Conservation (phyloP, 2,113 vertebrate genomes). For the Pterocles burchelli region DNA sequence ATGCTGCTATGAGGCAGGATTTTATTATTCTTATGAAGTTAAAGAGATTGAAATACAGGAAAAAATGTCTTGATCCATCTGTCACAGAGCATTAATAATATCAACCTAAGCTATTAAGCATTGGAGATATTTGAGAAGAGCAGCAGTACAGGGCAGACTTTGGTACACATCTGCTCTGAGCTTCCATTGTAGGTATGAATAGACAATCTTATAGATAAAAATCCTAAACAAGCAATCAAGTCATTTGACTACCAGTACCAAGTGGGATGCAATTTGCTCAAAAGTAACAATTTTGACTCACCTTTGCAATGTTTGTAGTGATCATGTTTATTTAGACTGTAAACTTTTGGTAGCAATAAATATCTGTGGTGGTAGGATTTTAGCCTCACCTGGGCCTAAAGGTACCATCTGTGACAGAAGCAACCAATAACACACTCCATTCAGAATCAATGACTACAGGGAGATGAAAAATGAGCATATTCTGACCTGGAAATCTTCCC, state of each 20-base stretch:
- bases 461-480: neutral
- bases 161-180: neutral
- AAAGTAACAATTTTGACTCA: neutral
- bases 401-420: neutral
- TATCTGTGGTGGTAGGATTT: neutral
- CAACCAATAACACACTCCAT: neutral
- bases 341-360: neutral
- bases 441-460: neutral
- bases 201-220: neutral
- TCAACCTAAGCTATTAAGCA: neutral
- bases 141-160: neutral
- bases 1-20: neutral
- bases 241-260: neutral
- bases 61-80: neutral
- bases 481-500: neutral
- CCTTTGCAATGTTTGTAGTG: neutral
- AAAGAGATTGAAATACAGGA: neutral
- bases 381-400: neutral
- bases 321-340: neutral
- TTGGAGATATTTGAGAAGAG: neutral
- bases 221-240: neutral
- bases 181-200: neutral
- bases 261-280: neutral
- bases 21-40: neutral
- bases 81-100: neutral